Evolutionary conservation across 2,797 vertebrate genomes (phyloP), one percentile per base, ranked within the genome.

Genomic region (Rhinella marina): DNA sequence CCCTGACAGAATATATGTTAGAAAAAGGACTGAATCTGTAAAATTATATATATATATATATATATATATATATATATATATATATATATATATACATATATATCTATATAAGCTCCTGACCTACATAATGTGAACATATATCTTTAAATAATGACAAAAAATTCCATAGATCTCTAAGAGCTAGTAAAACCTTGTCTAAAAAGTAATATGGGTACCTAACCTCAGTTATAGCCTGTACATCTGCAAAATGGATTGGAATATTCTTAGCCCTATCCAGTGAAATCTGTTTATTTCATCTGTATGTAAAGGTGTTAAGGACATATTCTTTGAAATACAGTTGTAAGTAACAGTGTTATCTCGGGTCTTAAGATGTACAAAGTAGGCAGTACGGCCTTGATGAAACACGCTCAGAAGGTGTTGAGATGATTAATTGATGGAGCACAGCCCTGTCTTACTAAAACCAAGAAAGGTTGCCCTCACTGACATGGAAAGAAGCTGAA

Each of bases 401-500:
- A 62, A 88, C 52, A 54, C 25, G 59, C 61, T 82, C 66, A 83
- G 62, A 80, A 79, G 80, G 84, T 89, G 88, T 89, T 89, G 80
- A 89, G 82, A 89, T 82, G 88, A 89, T 86, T 86, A 86, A 89
- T 89, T 83, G 80, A 73, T 54, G 73, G 56, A 86, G 84, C 62
- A 86, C 80, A 72, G 64, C 27, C 84, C n/a, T 32, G 61, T n/a
- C 57, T 70, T 52, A 66, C 72, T 89, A 78, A 89, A 89, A 72
- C 80, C 72, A 82, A 83, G 85, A 89, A 79, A 78, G 80, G 29
- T 75, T 86, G 79, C 73, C 84, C 79, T 89, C 52, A 23, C 32
- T 83, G 80, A 82, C 88, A 83, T 81, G 56, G 52, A 89, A 81
- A 86, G 62, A 41, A 41, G 54, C 79, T 86, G 80, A 82, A 86